Percentiles rank a stretch among this genome's conserved stretches.
These are phyloP conservation scores for Sebastiscus tertius DNA, from an alignment of 2,797 vertebrate species.

Conservation along the genomic window DNA sequence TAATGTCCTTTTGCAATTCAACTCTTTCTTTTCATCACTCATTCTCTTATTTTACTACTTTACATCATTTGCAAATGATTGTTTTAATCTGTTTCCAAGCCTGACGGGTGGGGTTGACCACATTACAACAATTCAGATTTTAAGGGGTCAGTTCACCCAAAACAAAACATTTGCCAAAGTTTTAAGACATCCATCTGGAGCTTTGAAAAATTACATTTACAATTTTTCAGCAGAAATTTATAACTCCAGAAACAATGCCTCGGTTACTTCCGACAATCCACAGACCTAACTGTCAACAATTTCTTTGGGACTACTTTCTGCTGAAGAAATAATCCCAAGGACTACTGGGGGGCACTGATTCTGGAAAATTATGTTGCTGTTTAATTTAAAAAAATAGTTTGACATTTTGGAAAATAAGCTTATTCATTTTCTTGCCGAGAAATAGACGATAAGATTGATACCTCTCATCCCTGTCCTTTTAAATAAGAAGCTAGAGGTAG, in stretches of 20 bases:
- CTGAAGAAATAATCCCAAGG: background rate
- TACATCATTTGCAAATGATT: background rate
- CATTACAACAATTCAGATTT: background rate
- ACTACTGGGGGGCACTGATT: background rate
- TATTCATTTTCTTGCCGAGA: background rate
- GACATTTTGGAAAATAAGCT: background rate
- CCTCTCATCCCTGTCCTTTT: background rate
- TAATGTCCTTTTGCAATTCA: slow-evolving; percentile 55
- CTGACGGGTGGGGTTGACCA: slow-evolving; percentile 32
- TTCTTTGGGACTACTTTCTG: background rate
- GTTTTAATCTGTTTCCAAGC: background rate
- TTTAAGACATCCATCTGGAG: background rate
- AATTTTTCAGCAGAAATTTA: background rate
- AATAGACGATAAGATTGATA: background rate
- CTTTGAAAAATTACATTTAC: background rate
- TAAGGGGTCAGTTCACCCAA: background rate
- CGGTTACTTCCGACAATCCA: background rate
- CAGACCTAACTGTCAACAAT: background rate
- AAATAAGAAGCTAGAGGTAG: background rate
- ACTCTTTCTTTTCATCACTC: slow-evolving; percentile 11
- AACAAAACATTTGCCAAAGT: background rate
- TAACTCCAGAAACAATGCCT: background rate
- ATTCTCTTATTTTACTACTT: background rate
- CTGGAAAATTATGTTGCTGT: background rate
- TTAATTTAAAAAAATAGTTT: background rate